A percentile compares a stretch with the other conserved stretches of the same genome.
Evolutionary conservation across 2,888 invertebrate genomes (phyloP).

Genomic region (Elegia similella): DNA sequence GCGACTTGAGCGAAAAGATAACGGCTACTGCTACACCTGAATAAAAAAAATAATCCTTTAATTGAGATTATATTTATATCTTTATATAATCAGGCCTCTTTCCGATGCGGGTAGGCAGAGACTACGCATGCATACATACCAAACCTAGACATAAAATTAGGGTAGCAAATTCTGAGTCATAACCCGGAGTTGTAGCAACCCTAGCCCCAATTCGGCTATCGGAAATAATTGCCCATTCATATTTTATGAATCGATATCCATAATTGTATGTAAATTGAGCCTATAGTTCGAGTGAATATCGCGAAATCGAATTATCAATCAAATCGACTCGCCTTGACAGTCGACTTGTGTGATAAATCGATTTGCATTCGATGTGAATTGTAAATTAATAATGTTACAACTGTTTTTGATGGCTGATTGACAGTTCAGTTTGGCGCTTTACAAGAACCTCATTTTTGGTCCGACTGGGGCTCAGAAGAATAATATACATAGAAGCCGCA

Average conservation of each 20-base stretch:
- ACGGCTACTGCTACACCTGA: too few species aligned
- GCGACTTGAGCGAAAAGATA: too few species aligned
- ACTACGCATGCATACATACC: too few species aligned
- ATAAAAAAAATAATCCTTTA: too few species aligned
- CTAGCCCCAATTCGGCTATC: background rate
- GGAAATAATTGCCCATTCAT: constrained; percentile 8
- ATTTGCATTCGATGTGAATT: background rate
- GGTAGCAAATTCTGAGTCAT: background rate
- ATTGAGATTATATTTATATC: too few species aligned
- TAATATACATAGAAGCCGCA: too few species aligned
- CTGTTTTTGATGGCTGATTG: background rate
- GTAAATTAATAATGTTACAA: background rate
- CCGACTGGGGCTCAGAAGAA: too few species aligned
- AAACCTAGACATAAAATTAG: too few species aligned
- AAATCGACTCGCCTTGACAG: background rate
- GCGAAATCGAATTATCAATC: constrained; percentile 11
- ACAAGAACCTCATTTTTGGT: background rate
- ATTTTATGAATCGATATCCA: constrained; percentile 15
- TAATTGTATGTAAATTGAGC: constrained; percentile 15
- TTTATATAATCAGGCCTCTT: too few species aligned
- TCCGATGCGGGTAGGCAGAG: too few species aligned
- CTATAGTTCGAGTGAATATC: constrained; percentile 5
- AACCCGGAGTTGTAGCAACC: background rate
- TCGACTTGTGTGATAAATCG: background rate
- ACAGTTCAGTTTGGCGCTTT: background rate